Base-by-base conservation (phyloP, 2,797 vertebrate species). In the Sebastes taczanowskii region DNA sequence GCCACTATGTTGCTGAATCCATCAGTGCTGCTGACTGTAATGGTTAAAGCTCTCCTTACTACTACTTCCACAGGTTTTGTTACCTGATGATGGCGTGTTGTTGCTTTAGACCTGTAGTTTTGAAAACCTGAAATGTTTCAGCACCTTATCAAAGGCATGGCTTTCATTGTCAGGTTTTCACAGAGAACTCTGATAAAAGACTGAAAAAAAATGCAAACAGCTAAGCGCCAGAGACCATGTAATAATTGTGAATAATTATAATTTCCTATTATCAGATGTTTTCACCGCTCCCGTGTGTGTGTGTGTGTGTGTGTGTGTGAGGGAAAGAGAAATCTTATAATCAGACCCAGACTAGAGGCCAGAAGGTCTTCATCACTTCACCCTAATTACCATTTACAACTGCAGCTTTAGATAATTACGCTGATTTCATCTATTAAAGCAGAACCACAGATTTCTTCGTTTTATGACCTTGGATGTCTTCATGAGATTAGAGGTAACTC, bases 311-410 rank as follows among this genome's bases (percentile, higher is more conserved):
- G 22, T 38, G 35, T 38, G 52, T 32, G 60, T 64, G 71, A 18
- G 42, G 42, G 42, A 46, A 18, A 63, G 25, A 14, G 29, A 73
- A 27, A 65, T 73, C 16, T 78, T 71, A 80, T 84, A 76, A 89
- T 83, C 68, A 72, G 63, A 71, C 58, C 1, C 75, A 73, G 72
- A 49, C 59, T 65, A 46, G 60, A 84, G 69, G 78, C 77, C 84
- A 84, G 58, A 82, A 85, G 84, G 85, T 89, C 86, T 77, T 88
- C 77, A 85, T 81, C 80, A 60, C 73, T 66, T 86, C 66, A 75
- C 35, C 25, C 78, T 92, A 81, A 91, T 88, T 85, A 86, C 72
- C 82, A 81, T 85, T 86, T 87, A 86, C 76, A 81, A 78, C 72
- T 55, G 14, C 80, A 74, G 83, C 80, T 81, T 85, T 74, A 34